Base-by-base conservation (phyloP, 2,888 invertebrate species). In the Stenichneumon culpator region DNA sequence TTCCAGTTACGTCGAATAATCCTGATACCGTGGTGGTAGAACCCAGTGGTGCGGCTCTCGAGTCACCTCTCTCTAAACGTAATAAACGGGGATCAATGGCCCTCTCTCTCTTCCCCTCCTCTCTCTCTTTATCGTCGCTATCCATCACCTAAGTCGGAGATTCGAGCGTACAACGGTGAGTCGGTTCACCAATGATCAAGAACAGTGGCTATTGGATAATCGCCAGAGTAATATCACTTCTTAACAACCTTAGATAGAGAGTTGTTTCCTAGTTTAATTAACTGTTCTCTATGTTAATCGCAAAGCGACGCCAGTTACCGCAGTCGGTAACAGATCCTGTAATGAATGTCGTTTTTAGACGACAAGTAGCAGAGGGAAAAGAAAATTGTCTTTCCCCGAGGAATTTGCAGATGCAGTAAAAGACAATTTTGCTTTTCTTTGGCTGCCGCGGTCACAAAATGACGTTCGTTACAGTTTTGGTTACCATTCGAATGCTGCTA, bases 1-100 rank as follows among this genome's bases (percentile, higher is more conserved):
- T 28, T 32, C 60, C 60, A 32, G 60, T 63, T 63, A 63, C 60
- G 60, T 63, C 60, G 28, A 63, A 63, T 63, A 63, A 63, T 63
- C 60, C 60, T 63, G 60, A 32, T 63, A 63, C 28, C n/a, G 57
- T 57, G 57, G 57, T 22, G 22, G 57, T 22, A 3, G 57, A 57
- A 25, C 14, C 57, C 57, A 57, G 14, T 57, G 14, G 57, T 25
- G 25, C 28, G 16, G 60, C 60, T 63, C n/a, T 16, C 32, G 25
- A 28, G 25, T 16, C 28, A 16, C 28, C 60, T 63, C 60, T 63
- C 60, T 63, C 32, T 16, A 63, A 63, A 63, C 60, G 25, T 63
- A 63, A 63, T 32, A 28, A 63, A 63, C 60, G 60, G 19, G n/a
- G 60, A 28, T 32, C 60, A 28, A 57, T 63, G 7, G n/a, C 19